These are phyloP conservation scores for Calameuta pallipes DNA, from an alignment of 2,888 invertebrate genomes.

Conservation along the genomic window DNA sequence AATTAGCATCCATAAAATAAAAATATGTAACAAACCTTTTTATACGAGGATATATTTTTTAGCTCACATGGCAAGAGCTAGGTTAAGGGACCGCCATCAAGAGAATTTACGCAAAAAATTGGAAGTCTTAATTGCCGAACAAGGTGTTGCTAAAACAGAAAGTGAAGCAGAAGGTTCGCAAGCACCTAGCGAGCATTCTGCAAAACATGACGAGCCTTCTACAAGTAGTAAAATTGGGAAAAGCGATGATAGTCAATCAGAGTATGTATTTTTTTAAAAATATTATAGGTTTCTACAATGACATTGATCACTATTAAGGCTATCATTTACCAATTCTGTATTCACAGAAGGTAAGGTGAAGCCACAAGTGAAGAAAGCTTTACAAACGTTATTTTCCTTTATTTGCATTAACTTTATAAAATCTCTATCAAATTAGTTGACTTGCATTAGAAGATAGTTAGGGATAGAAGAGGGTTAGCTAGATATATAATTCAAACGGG, in stretches of 20 bases:
- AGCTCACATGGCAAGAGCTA: conserved; percentile 94
- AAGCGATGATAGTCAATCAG: conserved; percentile 60
- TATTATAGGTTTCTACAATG: no score
- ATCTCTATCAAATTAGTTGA: background rate
- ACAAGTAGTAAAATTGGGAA: conserved; percentile 43
- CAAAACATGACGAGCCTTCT: conserved; percentile 49
- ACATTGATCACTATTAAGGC: no score
- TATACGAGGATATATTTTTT: conserved; percentile 28
- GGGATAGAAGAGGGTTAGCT: no score
- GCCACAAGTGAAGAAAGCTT: background rate
- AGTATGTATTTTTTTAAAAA: conserved; percentile 36
- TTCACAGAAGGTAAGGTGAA: no score
- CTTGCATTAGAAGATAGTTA: no score
- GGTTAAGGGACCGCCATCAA: conserved; percentile 93
- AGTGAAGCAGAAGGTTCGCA: conserved; percentile 55
- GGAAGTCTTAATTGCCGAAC: conserved; percentile 88
- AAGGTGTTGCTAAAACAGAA: conserved; percentile 71
- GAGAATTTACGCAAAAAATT: conserved; percentile 89
- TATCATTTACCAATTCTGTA: no score
- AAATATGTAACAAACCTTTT: no score
- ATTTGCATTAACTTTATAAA: background rate
- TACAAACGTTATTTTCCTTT: background rate
- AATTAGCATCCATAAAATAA: no score
- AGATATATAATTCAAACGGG: no score
- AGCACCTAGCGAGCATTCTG: conserved; percentile 52